Conservation (phyloP, 2,888 invertebrate genomes). For the Orchesellides sinensis region DNA sequence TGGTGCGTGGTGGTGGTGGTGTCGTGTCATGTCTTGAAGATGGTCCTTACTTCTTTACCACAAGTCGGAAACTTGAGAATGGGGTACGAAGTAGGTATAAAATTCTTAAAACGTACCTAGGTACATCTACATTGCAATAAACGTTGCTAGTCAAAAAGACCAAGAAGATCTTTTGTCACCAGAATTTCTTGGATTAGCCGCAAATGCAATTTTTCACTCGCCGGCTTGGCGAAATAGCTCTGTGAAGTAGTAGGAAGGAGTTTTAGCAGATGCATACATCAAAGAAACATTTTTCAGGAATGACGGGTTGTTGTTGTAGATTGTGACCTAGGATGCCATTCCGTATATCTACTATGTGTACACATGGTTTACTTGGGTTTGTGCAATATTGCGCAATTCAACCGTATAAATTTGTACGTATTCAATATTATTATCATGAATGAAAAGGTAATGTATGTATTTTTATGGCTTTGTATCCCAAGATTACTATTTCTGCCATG, state of each 20-base stretch:
- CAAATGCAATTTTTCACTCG: constrained; percentile 47
- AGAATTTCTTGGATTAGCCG: constrained; percentile 56
- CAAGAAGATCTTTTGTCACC: constrained; percentile 47
- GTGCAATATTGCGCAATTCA: too few species aligned
- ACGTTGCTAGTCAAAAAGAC: constrained; percentile 13
- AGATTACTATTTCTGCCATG: constrained; percentile 51
- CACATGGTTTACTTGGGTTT: too few species aligned
- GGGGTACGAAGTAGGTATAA: constrained; percentile 37
- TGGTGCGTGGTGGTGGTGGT: not conserved
- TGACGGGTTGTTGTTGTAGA: constrained; percentile 52
- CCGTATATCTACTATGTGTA: constrained; percentile 15
- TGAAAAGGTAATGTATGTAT: too few species aligned
- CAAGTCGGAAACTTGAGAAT: constrained; percentile 41
- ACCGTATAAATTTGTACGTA: too few species aligned
- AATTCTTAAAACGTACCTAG: too few species aligned
- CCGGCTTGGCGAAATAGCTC: constrained; percentile 40
- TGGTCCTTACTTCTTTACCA: too few species aligned
- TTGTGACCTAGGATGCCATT: constrained; percentile 58
- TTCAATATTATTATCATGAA: too few species aligned
- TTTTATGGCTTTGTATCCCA: not conserved
- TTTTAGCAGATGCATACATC: constrained; percentile 43
- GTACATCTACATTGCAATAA: not conserved
- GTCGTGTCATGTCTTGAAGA: not conserved
- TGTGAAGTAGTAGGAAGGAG: not conserved
- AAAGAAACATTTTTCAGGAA: constrained; percentile 52